Conservation (phyloP, 53 echinoderm and acorn worm species). For the Actinopyga echinites region DNA sequence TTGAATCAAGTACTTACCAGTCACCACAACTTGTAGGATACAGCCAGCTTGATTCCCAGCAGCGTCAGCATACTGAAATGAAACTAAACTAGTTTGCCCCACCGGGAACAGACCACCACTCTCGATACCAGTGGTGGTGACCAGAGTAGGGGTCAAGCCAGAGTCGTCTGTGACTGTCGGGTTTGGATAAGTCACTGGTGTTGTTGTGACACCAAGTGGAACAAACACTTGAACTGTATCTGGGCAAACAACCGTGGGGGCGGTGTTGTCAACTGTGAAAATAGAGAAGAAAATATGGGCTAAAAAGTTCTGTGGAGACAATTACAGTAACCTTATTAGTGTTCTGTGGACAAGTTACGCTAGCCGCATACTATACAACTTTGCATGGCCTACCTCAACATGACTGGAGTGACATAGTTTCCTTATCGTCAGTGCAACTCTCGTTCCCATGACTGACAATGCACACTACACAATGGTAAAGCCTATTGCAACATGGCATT, state of each 20-base stretch:
- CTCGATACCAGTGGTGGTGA: not conserved
- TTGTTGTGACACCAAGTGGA: not conserved
- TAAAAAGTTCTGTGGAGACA: no score
- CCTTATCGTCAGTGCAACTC: no score
- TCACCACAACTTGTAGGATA: not conserved
- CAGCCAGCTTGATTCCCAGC: not conserved
- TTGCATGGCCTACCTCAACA: no score
- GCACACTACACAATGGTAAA: no score
- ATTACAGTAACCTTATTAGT: no score
- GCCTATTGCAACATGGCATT: no score
- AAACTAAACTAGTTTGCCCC: not conserved
- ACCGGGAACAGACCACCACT: constrained; percentile 21
- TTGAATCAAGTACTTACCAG: not conserved
- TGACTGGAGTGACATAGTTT: no score
- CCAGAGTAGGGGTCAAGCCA: not conserved
- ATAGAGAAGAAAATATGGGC: not conserved
- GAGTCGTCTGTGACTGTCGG: constrained; percentile 18
- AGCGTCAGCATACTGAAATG: constrained; percentile 8
- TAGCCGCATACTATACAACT: no score
- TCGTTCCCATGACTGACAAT: no score
- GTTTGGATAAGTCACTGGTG: not conserved
- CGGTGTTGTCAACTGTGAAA: not conserved
- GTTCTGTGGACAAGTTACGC: no score
- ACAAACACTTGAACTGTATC: not conserved
- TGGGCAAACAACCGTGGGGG: constrained; percentile 1